These are phyloP conservation scores for Keiferia lycopersicella DNA, from an alignment of 2,888 invertebrate genomes.

Conservation along the genomic window DNA sequence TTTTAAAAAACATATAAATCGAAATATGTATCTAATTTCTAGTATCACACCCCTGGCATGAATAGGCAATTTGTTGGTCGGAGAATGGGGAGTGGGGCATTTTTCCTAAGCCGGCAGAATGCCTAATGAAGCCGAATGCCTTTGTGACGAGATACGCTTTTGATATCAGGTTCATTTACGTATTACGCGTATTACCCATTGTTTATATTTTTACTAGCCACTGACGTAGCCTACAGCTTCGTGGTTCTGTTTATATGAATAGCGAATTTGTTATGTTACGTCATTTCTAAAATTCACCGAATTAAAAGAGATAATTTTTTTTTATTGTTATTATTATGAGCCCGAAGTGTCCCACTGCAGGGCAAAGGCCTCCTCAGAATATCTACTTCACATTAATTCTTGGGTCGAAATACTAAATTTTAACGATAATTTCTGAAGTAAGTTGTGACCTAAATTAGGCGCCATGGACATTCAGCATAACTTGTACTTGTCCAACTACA, in stretches of 20 bases:
- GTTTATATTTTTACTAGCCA: too few species aligned
- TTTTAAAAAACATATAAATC: too few species aligned
- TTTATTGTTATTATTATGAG: too few species aligned
- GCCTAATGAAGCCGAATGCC: constrained; percentile 54
- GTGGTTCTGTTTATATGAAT: too few species aligned
- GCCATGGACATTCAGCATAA: neutral
- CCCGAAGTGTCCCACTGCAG: too few species aligned
- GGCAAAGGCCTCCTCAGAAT: too few species aligned
- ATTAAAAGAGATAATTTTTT: too few species aligned
- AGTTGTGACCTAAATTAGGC: neutral
- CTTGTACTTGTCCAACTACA: neutral
- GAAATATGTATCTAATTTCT: neutral
- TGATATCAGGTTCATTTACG: constrained; percentile 33
- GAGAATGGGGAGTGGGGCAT: constrained; percentile 33
- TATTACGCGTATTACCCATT: constrained; percentile 30
- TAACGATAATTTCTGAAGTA: too few species aligned
- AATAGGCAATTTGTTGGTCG: constrained; percentile 46
- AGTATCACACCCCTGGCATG: constrained; percentile 27
- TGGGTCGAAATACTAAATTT: neutral
- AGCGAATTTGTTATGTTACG: too few species aligned
- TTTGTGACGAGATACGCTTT: constrained; percentile 52
- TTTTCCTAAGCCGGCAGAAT: constrained; percentile 44
- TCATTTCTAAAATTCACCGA: too few species aligned
- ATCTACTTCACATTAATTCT: constrained; percentile 4
- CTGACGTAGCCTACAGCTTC: too few species aligned